Percentiles rank a stretch among this genome's conserved stretches.
Evolutionary conservation across 2,797 vertebrate genomes (phyloP).

Genomic region (Esox lucius): DNA sequence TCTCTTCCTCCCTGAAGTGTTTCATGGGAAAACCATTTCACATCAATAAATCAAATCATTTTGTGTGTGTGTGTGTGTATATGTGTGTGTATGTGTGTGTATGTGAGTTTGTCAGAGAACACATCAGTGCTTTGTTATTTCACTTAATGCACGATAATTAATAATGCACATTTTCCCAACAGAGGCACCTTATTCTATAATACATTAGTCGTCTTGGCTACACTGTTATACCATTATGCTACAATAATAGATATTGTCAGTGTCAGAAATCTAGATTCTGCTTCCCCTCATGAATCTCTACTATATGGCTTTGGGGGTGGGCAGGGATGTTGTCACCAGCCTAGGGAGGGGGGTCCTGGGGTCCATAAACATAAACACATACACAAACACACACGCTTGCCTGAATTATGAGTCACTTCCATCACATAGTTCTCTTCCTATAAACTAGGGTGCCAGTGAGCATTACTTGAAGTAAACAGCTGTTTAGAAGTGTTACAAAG

Average conservation of each 20-base stretch:
- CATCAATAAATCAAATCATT: not conserved
- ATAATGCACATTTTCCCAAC: not conserved
- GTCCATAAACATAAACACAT: too few relatives aligned
- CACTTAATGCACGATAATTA: not conserved
- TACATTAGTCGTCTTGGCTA: not conserved
- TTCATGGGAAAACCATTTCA: too few relatives aligned
- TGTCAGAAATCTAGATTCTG: not conserved
- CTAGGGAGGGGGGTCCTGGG: too few relatives aligned
- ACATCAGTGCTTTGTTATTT: not conserved
- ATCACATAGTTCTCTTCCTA: too few relatives aligned
- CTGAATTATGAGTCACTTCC: too few relatives aligned
- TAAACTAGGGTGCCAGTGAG: too few relatives aligned
- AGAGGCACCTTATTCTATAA: not conserved
- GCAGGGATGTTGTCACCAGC: too few relatives aligned
- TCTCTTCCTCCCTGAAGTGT: not conserved
- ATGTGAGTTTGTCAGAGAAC: not conserved
- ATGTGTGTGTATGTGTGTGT: not conserved
- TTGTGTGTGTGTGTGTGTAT: not conserved
- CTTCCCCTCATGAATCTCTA: not conserved
- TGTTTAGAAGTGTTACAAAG: too few relatives aligned
- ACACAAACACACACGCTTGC: too few relatives aligned
- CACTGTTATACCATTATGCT: not conserved
- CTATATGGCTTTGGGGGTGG: too few relatives aligned
- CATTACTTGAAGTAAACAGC: too few relatives aligned
- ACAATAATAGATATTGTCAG: not conserved